Evolutionary conservation across 2,888 invertebrate species (phyloP).

Genomic region (Pristionchus fissidentatus): DNA sequence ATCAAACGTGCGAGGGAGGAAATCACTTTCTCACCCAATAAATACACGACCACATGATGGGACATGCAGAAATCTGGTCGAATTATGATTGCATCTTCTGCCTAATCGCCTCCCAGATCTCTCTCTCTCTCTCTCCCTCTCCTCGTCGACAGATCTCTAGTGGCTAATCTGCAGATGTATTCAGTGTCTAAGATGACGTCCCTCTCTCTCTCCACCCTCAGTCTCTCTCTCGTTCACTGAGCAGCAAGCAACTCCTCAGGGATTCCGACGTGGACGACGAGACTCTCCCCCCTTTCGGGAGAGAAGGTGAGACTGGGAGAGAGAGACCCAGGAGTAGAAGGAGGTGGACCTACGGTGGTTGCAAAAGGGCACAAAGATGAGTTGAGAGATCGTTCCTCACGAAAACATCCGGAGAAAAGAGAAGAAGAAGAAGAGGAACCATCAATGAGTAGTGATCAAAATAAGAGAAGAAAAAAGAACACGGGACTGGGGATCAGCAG

Average conservation of each 20-base stretch:
- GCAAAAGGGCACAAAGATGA: background rate
- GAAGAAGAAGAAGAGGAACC: background rate
- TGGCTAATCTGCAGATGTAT: conserved; percentile 8
- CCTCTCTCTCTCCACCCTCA: background rate
- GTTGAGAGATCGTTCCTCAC: background rate
- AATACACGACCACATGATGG: too few relatives aligned
- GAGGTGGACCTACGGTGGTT: background rate
- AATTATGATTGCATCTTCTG: too few relatives aligned
- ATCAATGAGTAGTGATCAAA: too few relatives aligned
- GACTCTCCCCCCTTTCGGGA: too few relatives aligned
- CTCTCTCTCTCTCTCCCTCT: background rate
- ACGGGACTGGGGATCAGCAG: too few relatives aligned
- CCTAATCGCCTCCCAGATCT: background rate
- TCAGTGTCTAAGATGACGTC: conserved; percentile 23
- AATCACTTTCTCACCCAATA: too few relatives aligned
- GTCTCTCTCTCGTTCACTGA: background rate
- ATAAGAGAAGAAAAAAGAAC: too few relatives aligned
- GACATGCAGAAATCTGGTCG: too few relatives aligned
- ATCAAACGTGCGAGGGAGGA: too few relatives aligned
- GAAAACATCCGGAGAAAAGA: conserved; percentile 22
- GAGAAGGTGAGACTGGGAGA: too few relatives aligned
- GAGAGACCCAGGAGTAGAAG: background rate
- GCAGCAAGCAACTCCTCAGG: background rate
- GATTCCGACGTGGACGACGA: too few relatives aligned
- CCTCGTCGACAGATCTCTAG: background rate